Evolutionary conservation across 1,140 invertebrate genomes (phyloP), one percentile per base, ranked within the genome.

Genomic region (Philopotamus ludificatus): DNA sequence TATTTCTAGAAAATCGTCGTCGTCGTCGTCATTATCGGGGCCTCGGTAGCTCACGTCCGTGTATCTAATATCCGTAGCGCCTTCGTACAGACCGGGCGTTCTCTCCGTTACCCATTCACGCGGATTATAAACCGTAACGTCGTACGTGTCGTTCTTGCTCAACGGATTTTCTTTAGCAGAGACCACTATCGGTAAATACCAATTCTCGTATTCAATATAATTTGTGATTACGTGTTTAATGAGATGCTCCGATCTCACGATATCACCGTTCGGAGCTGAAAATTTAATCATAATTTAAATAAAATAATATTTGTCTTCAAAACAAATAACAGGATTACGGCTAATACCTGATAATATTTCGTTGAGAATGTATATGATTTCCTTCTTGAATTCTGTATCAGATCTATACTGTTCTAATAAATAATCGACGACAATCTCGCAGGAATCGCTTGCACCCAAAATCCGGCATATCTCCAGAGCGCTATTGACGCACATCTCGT

Each of bases 111-210:
- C 66, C 78, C 79, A 81, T 0, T 73, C 72, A 0, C 74, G 60
- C 0, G 78, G 77, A 63, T 81, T 75, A 67, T 81, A 81, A 9
- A 79, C 72, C 3, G 63, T 68, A 0, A 73, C 68, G 58, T 81
- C 79, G 0, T 74, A 51, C 0, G 77, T 79, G 2, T 79, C 78
- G 0, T 71, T 71, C 1, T 63, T 57, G 0, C 71, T 70, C 2
- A 72, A 45, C 0, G 74, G 71, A 16, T 66, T 53, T 21, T 77
- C 77, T 0, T 25, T 53, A 0, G 21, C 26, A 1, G 54, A 64
- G 16, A 83, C 77, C 51, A 77, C 73, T 7, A 83, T 71, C 1
- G 84, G 79, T n/a, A 82, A 70, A 63, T 86, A 80, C 86, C 85
- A 88, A 67, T 82, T 68, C 25, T 82, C 79, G 16, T 77, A 72